These are phyloP conservation scores for Saguinus imperator DNA, from an alignment of 2,113 vertebrate genomes.

Conservation along the genomic window DNA sequence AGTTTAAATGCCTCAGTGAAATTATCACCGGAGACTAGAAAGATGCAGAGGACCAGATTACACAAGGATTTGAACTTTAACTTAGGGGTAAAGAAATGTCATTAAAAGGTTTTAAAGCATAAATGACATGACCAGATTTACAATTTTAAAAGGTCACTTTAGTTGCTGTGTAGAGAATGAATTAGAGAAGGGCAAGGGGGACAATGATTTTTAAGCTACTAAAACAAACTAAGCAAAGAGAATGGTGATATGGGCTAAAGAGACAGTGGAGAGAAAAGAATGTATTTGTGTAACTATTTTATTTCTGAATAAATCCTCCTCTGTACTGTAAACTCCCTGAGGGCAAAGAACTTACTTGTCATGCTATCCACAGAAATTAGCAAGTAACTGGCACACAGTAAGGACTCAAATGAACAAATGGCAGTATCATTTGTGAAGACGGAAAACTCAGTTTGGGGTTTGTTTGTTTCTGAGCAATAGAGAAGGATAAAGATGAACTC, in stretches of 20 bases:
- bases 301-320: neutral
- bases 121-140: neutral
- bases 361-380: neutral
- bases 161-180: neutral
- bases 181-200: neutral
- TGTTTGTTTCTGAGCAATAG: neutral
- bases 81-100: neutral
- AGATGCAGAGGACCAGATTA: neutral
- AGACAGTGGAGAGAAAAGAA: neutral
- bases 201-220: neutral
- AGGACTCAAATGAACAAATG: neutral
- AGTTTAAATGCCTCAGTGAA: neutral
- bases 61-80: neutral
- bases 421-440: neutral
- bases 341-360: neutral
- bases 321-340: neutral
- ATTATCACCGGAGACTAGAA: neutral
- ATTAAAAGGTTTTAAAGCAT: slow-evolving; percentile 22
- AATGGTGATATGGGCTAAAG: neutral
- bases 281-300: neutral
- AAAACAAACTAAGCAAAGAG: neutral
- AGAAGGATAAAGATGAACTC: neutral
- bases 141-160: neutral
- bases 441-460: neutral
- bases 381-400: neutral